A percentile compares a stretch with the other conserved stretches of the same genome.
Evolutionary conservation across 2,797 vertebrate genomes (phyloP).

Genomic region (Falco peregrinus): DNA sequence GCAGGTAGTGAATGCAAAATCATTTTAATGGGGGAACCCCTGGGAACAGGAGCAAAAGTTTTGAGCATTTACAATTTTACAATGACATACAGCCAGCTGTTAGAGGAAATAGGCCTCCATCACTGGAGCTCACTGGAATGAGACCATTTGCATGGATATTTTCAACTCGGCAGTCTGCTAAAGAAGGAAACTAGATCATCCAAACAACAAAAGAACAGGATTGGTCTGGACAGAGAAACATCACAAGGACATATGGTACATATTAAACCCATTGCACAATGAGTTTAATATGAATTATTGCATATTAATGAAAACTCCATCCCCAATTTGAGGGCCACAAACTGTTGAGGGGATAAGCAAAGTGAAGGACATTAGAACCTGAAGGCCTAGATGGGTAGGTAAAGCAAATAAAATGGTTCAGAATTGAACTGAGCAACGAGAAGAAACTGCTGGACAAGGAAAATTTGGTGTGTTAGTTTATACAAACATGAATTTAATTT

Average conservation of each 20-base stretch:
- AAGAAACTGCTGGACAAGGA: background rate
- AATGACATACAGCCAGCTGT: conserved; percentile 70
- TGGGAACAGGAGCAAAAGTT: conserved; percentile 78
- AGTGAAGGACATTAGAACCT: background rate
- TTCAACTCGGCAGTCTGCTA: conserved; percentile 63
- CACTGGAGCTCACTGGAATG: background rate
- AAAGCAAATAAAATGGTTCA: background rate
- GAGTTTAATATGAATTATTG: too few relatives aligned
- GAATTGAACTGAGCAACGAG: background rate
- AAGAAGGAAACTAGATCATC: conserved; percentile 30
- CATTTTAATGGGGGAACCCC: conserved; percentile 78
- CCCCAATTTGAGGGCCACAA: background rate
- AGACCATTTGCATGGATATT: conserved; percentile 9
- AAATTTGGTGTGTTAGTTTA: background rate
- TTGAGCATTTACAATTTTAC: conserved; percentile 71
- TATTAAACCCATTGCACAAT: background rate
- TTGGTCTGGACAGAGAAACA: background rate
- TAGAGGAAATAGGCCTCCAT: conserved; percentile 11
- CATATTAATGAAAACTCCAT: background rate
- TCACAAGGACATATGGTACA: background rate
- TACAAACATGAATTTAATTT: background rate
- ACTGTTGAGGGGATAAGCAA: background rate
- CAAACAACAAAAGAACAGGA: background rate
- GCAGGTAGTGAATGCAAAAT: conserved; percentile 82
- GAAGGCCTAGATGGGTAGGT: background rate